Conservation (phyloP, 2,888 invertebrate species). For the Loripinus fragilis region DNA sequence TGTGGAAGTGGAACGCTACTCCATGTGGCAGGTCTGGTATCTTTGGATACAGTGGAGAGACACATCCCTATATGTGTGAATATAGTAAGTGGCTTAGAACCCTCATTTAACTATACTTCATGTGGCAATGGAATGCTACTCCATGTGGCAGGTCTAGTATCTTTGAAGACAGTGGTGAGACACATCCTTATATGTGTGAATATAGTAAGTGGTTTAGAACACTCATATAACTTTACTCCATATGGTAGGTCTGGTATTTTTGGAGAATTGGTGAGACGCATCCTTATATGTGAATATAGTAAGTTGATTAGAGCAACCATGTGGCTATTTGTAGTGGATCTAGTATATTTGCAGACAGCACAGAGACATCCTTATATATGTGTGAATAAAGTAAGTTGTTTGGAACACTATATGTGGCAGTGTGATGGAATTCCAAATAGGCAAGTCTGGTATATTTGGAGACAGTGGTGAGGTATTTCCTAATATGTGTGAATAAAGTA, state of each 20-base stretch:
- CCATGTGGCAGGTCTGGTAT: neutral
- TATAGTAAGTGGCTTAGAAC: too few species aligned
- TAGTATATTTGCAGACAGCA: neutral
- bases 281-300: conserved; percentile 22
- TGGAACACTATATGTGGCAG: too few species aligned
- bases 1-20: conserved; percentile 16
- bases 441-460: neutral
- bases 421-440: conserved; percentile 18
- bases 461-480: conserved; percentile 7
- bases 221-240: too few species aligned
- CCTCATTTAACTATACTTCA: too few species aligned
- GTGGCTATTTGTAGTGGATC: neutral
- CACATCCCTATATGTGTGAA: conserved; percentile 19
- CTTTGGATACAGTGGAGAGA: neutral
- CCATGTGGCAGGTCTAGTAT: neutral
- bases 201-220: too few species aligned
- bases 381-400: conserved; percentile 23
- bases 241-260: neutral
- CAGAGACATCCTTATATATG: conserved; percentile 10
- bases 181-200: conserved; percentile 19
- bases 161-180: neutral
- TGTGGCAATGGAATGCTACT: conserved; percentile 15
- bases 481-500: conserved; percentile 19
- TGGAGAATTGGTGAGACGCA: neutral
- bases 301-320: too few species aligned